phyloP scores from a whole-genome alignment of 2,797 vertebrate species.

The Schizothorax lantsangensis region DNA sequence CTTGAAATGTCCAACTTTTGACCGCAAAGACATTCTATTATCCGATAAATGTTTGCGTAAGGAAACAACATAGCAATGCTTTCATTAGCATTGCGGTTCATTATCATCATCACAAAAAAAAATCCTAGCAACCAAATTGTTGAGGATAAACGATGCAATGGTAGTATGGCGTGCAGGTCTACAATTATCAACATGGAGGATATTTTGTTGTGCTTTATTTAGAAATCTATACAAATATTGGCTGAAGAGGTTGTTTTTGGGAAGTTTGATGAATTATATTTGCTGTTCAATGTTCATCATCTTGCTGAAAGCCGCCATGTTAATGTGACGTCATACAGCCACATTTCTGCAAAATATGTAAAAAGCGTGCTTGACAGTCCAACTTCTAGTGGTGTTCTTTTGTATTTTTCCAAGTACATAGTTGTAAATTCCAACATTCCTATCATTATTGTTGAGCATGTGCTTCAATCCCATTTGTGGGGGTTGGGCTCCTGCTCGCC shows the following conservation, averaged over 20 bases:
- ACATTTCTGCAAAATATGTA: neutral
- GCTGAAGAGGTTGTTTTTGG: too few relatives aligned
- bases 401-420: neutral
- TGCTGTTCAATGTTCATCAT: neutral
- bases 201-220: neutral
- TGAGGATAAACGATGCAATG: neutral
- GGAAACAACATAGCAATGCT: neutral
- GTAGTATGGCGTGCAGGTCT: neutral
- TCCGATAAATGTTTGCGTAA: too few relatives aligned
- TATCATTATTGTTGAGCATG: neutral
- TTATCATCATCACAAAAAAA: neutral
- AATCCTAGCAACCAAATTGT: too few relatives aligned
- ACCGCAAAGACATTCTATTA: neutral
- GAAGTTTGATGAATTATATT: neutral
- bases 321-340: neutral
- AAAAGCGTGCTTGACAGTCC: neutral
- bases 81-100: neutral
- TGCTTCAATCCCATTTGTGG: neutral
- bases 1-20: neutral
- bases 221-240: neutral
- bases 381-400: neutral
- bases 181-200: too few relatives aligned
- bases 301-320: neutral
- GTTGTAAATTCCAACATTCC: neutral
- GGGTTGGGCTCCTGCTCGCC: neutral